phyloP scores from a whole-genome alignment of 2,113 vertebrate species.

The Tretioscincus oriximinensis region DNA sequence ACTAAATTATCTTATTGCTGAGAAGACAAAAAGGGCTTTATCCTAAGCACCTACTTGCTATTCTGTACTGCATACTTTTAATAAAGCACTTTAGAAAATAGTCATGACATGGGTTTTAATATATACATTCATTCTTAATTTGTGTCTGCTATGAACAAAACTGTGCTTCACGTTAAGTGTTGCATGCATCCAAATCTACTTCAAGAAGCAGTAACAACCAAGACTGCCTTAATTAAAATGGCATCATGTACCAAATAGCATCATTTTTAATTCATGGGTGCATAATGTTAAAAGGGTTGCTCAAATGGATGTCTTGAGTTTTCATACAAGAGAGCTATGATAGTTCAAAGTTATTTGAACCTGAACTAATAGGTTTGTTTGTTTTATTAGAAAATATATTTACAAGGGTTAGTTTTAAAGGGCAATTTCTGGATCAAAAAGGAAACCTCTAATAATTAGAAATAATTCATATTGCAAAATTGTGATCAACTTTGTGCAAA shows the following conservation, averaged over 20 bases:
- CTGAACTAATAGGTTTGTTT: background rate
- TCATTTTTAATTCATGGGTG: background rate
- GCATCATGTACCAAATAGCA: background rate
- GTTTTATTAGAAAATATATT: background rate
- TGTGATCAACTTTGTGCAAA: background rate
- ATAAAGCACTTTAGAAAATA: background rate
- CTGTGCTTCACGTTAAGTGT: background rate
- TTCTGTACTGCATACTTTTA: background rate
- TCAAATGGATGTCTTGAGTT: conserved; percentile 1
- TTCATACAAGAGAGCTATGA: background rate
- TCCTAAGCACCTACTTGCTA: background rate
- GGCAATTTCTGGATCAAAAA: background rate
- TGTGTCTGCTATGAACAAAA: background rate
- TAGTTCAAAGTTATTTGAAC: background rate
- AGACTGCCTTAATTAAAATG: background rate
- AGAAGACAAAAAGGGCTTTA: background rate
- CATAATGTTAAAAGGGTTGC: background rate
- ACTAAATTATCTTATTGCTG: too few species aligned
- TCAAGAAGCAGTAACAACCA: background rate
- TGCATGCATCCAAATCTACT: background rate
- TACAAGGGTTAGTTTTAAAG: background rate
- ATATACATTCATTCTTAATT: background rate
- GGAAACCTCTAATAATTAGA: background rate
- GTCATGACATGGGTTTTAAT: background rate
- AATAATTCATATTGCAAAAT: background rate